phyloP scores from a whole-genome alignment of 1,140 invertebrate species.

The Telenomus remus region DNA sequence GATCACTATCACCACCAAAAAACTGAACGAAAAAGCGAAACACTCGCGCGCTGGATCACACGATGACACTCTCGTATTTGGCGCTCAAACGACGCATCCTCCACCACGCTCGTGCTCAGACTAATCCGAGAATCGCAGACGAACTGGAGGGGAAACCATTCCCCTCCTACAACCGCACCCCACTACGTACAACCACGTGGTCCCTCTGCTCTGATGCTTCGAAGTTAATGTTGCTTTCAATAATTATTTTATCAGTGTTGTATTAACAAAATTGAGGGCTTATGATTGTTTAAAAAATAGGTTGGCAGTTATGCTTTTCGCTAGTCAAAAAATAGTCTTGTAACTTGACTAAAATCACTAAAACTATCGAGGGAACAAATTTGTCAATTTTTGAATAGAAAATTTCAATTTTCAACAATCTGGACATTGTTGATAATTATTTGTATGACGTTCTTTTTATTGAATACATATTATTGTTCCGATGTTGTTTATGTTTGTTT shows the following conservation, averaged over 20 bases:
- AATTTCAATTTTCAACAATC: too few species aligned
- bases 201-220: slow-evolving; percentile 19
- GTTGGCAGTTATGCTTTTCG: too few species aligned
- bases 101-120: slow-evolving; percentile 66
- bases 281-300: too few species aligned
- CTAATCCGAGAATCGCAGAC: slow-evolving; percentile 60
- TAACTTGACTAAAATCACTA: too few species aligned
- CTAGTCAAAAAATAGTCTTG: too few species aligned
- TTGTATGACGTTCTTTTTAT: too few species aligned
- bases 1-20: not conserved
- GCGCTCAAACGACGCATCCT: slow-evolving; percentile 36
- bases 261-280: slow-evolving; percentile 20
- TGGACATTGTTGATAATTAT: too few species aligned
- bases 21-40: not conserved
- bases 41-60: not conserved
- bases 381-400: too few species aligned
- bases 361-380: too few species aligned
- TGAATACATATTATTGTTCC: too few species aligned
- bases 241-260: slow-evolving; percentile 54
- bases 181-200: slow-evolving; percentile 52
- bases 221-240: too few species aligned
- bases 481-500: too few species aligned
- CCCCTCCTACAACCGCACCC: slow-evolving; percentile 24
- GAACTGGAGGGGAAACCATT: slow-evolving; percentile 48
- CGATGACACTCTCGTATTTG: not conserved